Evolutionary conservation across 2,797 vertebrate genomes (phyloP), one percentile per base, ranked within the genome.

Genomic region (Onychomys leucogaster): DNA sequence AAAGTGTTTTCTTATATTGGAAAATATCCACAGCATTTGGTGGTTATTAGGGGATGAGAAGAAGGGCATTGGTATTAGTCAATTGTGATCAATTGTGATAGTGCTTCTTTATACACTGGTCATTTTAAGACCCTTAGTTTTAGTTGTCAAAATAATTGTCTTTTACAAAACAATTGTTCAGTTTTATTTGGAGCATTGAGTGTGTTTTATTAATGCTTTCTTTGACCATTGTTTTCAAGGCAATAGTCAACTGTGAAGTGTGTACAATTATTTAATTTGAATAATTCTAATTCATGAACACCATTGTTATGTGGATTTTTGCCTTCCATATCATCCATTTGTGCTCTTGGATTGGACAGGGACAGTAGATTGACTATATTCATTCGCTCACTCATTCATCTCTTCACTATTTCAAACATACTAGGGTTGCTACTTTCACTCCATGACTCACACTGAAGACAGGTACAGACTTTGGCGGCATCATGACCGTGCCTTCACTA

Each of bases 241-340:
- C 1, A 6, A 6, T 59, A 90, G 46, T 92, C 93, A 78, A 57
- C 16, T 93, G 21, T 11, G 76, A 91, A 85, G 10, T 69, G 0
- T 94, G 23, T 71, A 7, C 7, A 71, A 90, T 80, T 80, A 75
- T 80, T 96, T 77, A 81, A 69, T 34, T 69, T 81, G 46, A 83
- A 82, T 89, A 8, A 89, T 27, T 77, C 8, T 82, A 34, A 61
- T 19, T 73, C 16, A 41, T 92, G 5, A 85, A 52, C 34, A 17
- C 29, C 34, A 7, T 89, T 81, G 21, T 61, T 76, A 21, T 9
- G 8, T 49, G 92, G 9, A 21, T 69, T 90, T 17, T 63, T 93
- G 34, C 78, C 77, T 96, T 89, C 25, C 52, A 27, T 59, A 41
- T 75, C 0, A 4, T 69, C 19, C 82, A 3, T 71, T 11, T 71